These are phyloP conservation scores for Channallabes apus DNA, from an alignment of 2,797 vertebrate genomes.

Conservation along the genomic window DNA sequence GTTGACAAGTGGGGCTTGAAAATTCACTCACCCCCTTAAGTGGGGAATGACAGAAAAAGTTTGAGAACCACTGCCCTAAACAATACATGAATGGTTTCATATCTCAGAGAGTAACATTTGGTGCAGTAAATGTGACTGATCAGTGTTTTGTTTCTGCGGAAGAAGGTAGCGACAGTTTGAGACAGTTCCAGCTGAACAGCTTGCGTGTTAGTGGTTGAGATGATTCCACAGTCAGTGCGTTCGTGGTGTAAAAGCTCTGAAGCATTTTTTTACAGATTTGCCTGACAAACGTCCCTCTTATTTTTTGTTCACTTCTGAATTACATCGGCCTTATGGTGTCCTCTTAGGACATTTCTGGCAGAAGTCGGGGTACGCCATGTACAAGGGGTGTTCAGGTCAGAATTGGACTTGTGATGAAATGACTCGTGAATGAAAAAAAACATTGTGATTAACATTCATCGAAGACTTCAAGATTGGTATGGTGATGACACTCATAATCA, in stretches of 20 bases:
- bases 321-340: neutral
- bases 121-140: neutral
- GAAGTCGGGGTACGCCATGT: neutral
- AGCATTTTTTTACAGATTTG: conserved; percentile 24
- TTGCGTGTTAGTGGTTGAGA: conserved; percentile 20
- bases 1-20: no score
- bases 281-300: conserved; percentile 5
- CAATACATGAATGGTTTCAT: neutral
- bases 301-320: neutral
- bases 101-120: neutral
- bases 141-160: neutral
- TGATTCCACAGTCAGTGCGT: neutral
- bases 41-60: no score
- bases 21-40: no score
- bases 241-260: conserved; percentile 19
- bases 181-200: conserved; percentile 13
- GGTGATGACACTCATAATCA: no score
- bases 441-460: no score
- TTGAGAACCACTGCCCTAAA: no score
- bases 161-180: neutral
- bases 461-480: no score
- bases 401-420: no score
- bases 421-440: no score
- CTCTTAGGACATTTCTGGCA: neutral
- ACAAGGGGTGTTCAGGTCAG: no score